These are phyloP conservation scores for Gopherus evgoodei DNA, from an alignment of 2,113 vertebrate genomes.

Conservation along the genomic window DNA sequence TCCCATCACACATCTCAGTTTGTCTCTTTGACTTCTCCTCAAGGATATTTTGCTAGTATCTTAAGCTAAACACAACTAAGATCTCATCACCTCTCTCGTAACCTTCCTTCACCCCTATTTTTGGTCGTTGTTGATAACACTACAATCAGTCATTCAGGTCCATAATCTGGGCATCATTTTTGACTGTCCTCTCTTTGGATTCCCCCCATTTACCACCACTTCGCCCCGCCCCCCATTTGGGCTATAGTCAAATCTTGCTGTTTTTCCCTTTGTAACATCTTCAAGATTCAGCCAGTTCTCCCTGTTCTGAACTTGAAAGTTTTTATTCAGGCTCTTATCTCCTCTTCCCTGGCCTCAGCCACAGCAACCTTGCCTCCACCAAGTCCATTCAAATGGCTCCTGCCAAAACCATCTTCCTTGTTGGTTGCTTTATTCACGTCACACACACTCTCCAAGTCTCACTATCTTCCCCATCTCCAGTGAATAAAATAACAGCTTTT, in stretches of 20 bases:
- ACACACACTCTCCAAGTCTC: background rate
- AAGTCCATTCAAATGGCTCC: background rate
- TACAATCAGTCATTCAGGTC: rapidly evolving
- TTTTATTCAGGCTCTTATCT: background rate
- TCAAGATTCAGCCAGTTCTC: background rate
- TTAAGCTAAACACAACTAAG: background rate
- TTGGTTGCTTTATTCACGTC: background rate
- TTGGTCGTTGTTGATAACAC: background rate
- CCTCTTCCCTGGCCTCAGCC: background rate
- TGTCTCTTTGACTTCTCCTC: background rate
- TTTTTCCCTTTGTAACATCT: background rate
- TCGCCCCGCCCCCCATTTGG: background rate
- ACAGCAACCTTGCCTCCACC: background rate
- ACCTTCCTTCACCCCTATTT: background rate
- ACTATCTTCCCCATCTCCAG: rapidly evolving
- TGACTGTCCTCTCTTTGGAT: background rate
- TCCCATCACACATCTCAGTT: background rate
- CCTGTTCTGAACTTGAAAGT: background rate
- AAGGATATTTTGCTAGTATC: background rate
- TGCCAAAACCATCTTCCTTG: background rate
- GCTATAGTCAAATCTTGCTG: background rate
- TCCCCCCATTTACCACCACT: background rate
- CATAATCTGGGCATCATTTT: background rate
- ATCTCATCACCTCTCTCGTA: background rate
- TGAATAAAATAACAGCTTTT: background rate